Evolutionary conservation across 92 coral and sea anemone species (phyloP).

Genomic region (Muricea muricata): DNA sequence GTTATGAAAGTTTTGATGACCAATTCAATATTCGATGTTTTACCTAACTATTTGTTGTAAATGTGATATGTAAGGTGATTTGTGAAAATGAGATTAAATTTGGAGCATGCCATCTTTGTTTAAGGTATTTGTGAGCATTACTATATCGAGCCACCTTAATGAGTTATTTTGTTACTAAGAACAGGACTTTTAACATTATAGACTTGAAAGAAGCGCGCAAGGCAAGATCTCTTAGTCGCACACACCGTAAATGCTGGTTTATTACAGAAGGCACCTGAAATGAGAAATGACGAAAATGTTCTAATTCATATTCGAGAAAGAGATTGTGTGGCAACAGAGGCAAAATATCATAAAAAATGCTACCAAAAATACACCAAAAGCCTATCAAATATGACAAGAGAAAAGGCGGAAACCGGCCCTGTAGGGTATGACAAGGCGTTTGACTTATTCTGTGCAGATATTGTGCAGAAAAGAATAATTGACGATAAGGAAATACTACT

Average conservation of each 20-base stretch:
- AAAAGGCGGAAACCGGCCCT: not conserved
- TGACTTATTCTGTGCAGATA: not conserved
- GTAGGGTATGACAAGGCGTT: not conserved
- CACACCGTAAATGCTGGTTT: not conserved
- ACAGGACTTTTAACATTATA: no score
- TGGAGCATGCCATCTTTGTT: no score
- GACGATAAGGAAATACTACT: not conserved
- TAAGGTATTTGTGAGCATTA: no score
- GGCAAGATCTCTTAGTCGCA: not conserved
- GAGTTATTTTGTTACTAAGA: not conserved
- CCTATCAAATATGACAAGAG: not conserved
- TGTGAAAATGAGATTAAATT: not conserved
- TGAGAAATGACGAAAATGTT: not conserved
- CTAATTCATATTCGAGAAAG: not conserved
- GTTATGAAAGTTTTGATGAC: no score
- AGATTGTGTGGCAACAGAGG: constrained; percentile 15
- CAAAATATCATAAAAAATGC: no score
- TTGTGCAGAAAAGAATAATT: not conserved
- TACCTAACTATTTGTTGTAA: no score
- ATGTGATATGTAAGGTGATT: no score
- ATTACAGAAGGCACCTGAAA: not conserved
- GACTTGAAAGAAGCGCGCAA: not conserved
- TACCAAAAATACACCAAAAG: not conserved
- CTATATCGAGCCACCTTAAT: no score
- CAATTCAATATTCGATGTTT: no score